Evolutionary conservation across 1,140 invertebrate species (phyloP), one percentile per base, ranked within the genome.

Genomic region (Drosophila kepulauana): DNA sequence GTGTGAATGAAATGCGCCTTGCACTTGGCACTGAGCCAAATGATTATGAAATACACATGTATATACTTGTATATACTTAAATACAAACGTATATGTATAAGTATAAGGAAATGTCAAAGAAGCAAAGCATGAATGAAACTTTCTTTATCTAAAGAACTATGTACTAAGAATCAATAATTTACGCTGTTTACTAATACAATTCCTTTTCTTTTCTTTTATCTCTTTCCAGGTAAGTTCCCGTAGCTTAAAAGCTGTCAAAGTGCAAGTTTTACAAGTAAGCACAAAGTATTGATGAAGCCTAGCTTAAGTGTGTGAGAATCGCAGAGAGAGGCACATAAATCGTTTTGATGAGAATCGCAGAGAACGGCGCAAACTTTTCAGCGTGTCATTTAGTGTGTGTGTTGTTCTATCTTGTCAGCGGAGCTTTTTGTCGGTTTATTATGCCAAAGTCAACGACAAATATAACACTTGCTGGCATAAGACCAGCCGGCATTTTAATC

Each of bases 191-290:
- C 51, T 67, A 67, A 61, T 30, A 13, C 25, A 43, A 3, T 25
- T 25, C 20, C 16, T 3, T 13, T 13, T 51, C 11, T 35, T 38
- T 4, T 66, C 52, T 45, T 62, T 15, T 46, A 5, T 38, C 6
- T 85, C 49, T 71, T 88, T 86, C 1, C 30, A 86, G 84, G 82
- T 86, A 86, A 86, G 82, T 86, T 54, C 16, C 28, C 8, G 10
- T 15, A 13, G 30, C 11, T 7, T 13, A 35, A 48, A n/a, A 1
- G 10, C 16, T 35, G 7, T 13, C 13, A 35, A 46, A 28, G 7
- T 58, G 63, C 11, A 25, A 52, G 20, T n/a, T 25, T 10, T 10
- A 38, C 78, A 66, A 58, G 35, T 62, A 62, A 69, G 46, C 33
- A 20, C 7, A 33, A 8, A 33, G 33, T 33, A 33, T 33, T 33